These are phyloP conservation scores for Lasioglossum marginatum DNA, from an alignment of 2,888 invertebrate genomes.

Conservation along the genomic window DNA sequence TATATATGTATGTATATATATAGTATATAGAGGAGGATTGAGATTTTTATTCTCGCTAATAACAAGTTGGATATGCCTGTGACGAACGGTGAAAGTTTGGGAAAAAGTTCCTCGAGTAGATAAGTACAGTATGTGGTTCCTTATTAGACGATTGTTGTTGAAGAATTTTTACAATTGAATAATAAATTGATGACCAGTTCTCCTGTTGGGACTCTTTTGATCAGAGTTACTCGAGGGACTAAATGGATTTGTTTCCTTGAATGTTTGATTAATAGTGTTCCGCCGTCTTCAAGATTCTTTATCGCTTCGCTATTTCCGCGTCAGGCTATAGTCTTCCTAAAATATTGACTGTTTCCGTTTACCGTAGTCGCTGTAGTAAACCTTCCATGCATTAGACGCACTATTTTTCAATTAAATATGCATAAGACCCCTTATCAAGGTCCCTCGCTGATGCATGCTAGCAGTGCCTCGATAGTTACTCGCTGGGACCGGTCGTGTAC, in stretches of 20 bases:
- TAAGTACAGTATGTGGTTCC: not conserved
- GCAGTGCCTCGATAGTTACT: conserved; percentile 9
- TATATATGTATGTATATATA: no score
- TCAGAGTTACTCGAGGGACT: not conserved
- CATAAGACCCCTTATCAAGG: not conserved
- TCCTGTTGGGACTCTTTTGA: not conserved
- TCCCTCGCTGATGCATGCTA: conserved; percentile 5
- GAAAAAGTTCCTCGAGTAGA: not conserved
- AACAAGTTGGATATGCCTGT: conserved; percentile 7
- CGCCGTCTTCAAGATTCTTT: not conserved
- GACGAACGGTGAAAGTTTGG: not conserved
- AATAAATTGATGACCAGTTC: not conserved
- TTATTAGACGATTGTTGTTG: not conserved
- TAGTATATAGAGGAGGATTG: no score
- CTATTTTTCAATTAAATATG: not conserved
- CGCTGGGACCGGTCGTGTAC: not conserved
- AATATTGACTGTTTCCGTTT: conserved; percentile 9
- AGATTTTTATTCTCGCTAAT: not conserved
- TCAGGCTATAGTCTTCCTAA: conserved; percentile 26
- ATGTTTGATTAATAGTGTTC: not conserved
- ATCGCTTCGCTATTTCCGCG: not conserved
- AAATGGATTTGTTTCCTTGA: not conserved
- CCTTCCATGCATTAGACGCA: conserved; percentile 8
- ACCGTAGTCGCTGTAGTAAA: not conserved
- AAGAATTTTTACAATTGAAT: not conserved